Evolutionary conservation across 2,113 vertebrate species (phyloP).

Genomic region (Opisthocomus hoazin): DNA sequence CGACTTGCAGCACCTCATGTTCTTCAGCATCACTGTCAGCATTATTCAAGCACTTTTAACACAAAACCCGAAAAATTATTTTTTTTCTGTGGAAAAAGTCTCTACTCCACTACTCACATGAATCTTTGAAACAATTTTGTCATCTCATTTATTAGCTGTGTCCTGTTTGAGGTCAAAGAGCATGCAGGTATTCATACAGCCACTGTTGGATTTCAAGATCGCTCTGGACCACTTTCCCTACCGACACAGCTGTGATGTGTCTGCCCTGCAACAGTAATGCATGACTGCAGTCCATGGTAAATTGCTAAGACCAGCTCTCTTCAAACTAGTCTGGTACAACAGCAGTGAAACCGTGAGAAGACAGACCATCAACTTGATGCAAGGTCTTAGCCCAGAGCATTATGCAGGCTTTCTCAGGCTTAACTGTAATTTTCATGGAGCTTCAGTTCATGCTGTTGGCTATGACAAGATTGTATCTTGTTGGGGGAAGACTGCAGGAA

Average conservation of each 20-base stretch:
- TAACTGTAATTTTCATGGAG: background rate
- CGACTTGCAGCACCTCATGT: background rate
- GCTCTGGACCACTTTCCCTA: background rate
- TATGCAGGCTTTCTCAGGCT: background rate
- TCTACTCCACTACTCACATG: background rate
- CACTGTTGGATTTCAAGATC: background rate
- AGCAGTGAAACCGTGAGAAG: background rate
- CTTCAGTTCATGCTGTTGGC: background rate
- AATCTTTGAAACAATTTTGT: background rate
- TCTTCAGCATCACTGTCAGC: background rate
- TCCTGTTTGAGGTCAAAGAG: background rate
- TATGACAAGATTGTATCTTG: background rate
- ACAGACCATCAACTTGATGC: background rate
- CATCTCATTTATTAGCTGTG: background rate
- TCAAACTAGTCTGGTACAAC: background rate
- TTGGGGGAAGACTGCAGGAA: background rate
- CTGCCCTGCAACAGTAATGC: background rate
- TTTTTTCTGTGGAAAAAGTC: background rate
- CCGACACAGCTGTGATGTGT: fast-evolving
- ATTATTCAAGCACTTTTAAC: background rate
- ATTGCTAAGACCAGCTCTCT: background rate
- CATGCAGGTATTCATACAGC: background rate
- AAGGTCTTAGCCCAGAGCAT: background rate
- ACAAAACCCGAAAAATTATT: background rate
- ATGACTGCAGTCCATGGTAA: background rate